phyloP scores from a whole-genome alignment of 1,140 invertebrate species.

The Sycophaga agraensis region DNA sequence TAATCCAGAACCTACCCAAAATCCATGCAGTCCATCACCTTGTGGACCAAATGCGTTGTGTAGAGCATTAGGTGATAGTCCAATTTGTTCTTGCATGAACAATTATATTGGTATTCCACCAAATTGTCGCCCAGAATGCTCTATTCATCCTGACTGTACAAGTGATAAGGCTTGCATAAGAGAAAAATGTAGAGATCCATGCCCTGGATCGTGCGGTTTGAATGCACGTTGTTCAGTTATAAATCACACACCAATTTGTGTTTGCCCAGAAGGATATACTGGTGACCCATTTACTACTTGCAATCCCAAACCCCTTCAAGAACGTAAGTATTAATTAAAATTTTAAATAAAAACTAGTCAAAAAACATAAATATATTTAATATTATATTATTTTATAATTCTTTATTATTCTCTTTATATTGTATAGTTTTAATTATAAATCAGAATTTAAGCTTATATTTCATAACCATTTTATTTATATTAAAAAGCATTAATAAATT shows the following conservation, averaged over 20 bases:
- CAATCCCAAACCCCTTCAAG: conserved; percentile 48
- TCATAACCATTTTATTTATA: no score
- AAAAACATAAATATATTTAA: background rate
- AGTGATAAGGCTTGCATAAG: conserved; percentile 71
- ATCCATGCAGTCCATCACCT: conserved; percentile 59
- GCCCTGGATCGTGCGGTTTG: conserved; percentile 71
- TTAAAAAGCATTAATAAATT: no score
- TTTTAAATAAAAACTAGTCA: background rate
- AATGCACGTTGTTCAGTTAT: conserved; percentile 63
- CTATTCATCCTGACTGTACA: conserved; percentile 72
- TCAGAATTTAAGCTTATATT: background rate
- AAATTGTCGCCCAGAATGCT: conserved; percentile 72
- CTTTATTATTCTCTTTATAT: no score
- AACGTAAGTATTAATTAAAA: conserved; percentile 39
- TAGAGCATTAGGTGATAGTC: conserved; percentile 53
- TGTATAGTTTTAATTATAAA: background rate
- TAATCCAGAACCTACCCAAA: conserved; percentile 21
- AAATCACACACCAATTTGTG: conserved; percentile 63
- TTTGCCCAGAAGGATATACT: conserved; percentile 60
- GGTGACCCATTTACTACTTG: conserved; percentile 66
- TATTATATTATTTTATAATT: background rate
- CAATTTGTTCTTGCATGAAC: conserved; percentile 61
- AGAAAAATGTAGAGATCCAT: conserved; percentile 73
- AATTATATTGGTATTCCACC: conserved; percentile 68
- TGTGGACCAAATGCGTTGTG: conserved; percentile 65